Evolutionary conservation across 2,888 invertebrate genomes (phyloP).

Genomic region (Loripinus fragilis): DNA sequence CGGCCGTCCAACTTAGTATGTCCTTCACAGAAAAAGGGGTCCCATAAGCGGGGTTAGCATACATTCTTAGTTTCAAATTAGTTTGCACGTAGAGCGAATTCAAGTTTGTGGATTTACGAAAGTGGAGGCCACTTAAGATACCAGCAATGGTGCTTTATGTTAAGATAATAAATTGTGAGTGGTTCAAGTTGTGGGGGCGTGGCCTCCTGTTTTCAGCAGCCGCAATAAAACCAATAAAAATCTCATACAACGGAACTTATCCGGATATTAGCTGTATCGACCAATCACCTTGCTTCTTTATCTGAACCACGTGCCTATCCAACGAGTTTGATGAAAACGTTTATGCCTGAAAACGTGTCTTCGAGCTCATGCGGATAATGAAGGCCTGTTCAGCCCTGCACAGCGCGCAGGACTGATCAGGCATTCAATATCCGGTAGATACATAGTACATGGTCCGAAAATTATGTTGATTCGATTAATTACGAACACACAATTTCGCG

Average conservation of each 20-base stretch:
- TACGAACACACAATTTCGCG: too few species aligned
- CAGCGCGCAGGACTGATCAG: too few species aligned
- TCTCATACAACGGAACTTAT: background rate
- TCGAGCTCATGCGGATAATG: too few species aligned
- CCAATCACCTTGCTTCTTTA: background rate
- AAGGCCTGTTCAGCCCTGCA: too few species aligned
- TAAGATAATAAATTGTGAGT: conserved; percentile 62
- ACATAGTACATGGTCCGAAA: too few species aligned
- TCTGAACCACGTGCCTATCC: background rate
- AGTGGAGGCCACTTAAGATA: conserved; percentile 62
- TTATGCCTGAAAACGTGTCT: too few species aligned
- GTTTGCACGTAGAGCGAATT: conserved; percentile 38
- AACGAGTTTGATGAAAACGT: too few species aligned
- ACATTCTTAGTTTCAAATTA: conserved; percentile 58
- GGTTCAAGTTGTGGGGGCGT: conserved; percentile 40
- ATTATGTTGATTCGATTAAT: too few species aligned
- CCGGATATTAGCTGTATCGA: background rate
- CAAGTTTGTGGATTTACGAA: conserved; percentile 62
- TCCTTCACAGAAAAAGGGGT: conserved; percentile 64
- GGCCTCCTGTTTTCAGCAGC: conserved; percentile 7
- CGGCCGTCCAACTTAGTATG: conserved; percentile 59
- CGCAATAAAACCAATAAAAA: background rate
- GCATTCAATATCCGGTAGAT: too few species aligned
- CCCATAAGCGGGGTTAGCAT: conserved; percentile 60
- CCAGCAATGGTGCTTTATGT: conserved; percentile 61